Evolutionary conservation across 1,140 invertebrate species (phyloP), one percentile per base, ranked within the genome.

Genomic region (Parapsyche elsis): DNA sequence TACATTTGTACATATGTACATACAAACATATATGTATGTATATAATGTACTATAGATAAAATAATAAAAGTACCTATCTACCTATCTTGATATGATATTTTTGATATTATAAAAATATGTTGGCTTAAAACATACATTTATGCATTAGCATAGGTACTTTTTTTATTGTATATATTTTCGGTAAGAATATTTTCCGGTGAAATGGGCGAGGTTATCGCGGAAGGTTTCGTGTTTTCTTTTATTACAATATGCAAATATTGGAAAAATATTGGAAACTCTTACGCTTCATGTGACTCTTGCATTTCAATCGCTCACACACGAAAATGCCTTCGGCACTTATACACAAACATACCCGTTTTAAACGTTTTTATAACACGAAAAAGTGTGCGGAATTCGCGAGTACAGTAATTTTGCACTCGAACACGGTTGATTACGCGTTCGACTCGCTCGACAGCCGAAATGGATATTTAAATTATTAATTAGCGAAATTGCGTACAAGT

Each of bases 231-330:
- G 71, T 73, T 73, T 73, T 73, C 71, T 73, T 73, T 73, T 73
- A 73, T 73, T 73, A 73, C 24, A 73, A 73, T 73, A 73, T 73
- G 71, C 71, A 73, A 73, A 73, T 73, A 73, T 73, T 73, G 71
- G 44, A 45, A 73, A 73, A 73, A 73, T 73, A 73, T 73, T 73
- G 71, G 45, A 73, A 73, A 73, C 38, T 73, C 23, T 67, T 21
- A 46, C 71, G 71, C 16, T 73, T 46, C 71, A 53, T 21, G 46
- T 73, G 46, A 71, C 38, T 71, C 67, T 71, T 71, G 67, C 67
- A 71, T 71, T 71, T 71, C 67, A 30, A 71, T 71, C 67, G 24
- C 53, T 38, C 30, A 61, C 9, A 9, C 21, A 61, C 57, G 57
- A 19, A 61, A 61, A 61, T 61, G 14, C 57, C 57, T 61, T 38